These are phyloP conservation scores for Eclectus roratus DNA, from an alignment of 2,113 vertebrate genomes.

Conservation along the genomic window DNA sequence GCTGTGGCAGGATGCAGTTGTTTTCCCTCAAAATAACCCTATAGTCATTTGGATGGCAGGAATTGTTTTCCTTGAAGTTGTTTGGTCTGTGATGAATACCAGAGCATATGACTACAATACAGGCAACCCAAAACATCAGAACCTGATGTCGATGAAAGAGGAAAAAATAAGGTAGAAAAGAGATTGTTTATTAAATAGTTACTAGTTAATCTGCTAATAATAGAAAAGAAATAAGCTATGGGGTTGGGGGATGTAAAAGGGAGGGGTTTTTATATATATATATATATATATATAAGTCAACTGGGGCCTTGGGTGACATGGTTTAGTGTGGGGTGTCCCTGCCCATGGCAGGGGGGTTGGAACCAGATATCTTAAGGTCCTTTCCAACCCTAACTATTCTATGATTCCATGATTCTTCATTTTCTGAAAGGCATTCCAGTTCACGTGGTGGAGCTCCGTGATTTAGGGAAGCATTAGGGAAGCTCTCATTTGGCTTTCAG, in stretches of 20 bases:
- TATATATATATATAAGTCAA: not conserved
- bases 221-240: not conserved
- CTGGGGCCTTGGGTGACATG: not conserved
- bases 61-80: constrained; percentile 17
- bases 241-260: not conserved
- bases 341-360: too few relatives aligned
- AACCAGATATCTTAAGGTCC: too few relatives aligned
- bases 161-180: not conserved
- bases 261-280: not conserved
- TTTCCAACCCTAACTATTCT: too few relatives aligned
- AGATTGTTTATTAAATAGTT: not conserved
- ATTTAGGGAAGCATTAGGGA: not conserved
- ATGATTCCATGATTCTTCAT: not conserved
- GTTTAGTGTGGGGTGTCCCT: too few relatives aligned
- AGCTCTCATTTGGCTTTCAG: not conserved
- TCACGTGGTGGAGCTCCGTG: not conserved
- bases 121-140: not conserved
- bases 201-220: not conserved
- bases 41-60: constrained; percentile 35
- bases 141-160: not conserved
- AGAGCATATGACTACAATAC: not conserved
- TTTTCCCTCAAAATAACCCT: constrained; percentile 63
- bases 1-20: constrained; percentile 57
- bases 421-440: not conserved
- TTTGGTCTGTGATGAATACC: not conserved